Conservation (phyloP, 2,113 vertebrate genomes). For the Pardalotus punctatus region DNA sequence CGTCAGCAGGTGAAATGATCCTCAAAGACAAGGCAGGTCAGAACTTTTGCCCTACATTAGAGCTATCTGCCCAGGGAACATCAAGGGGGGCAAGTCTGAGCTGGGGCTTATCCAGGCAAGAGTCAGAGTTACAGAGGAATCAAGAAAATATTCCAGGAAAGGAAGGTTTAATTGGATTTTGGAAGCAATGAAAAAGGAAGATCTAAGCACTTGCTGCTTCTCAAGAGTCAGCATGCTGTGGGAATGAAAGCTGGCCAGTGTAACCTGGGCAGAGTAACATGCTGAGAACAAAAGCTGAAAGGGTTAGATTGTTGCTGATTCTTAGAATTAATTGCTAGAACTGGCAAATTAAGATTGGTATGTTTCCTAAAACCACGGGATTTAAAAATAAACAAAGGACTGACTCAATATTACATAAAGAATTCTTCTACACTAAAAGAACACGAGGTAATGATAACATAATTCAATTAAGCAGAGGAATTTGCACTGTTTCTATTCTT, state of each 20-base stretch:
- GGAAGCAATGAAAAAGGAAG: not conserved
- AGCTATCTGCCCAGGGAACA: not conserved
- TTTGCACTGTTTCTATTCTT: not conserved
- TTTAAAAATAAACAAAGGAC: slow-evolving; percentile 43
- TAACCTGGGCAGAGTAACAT: slow-evolving; percentile 11
- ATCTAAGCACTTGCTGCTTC: not conserved
- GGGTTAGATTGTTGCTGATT: not conserved
- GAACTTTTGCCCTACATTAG: not conserved
- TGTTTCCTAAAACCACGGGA: not conserved
- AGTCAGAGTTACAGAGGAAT: not conserved
- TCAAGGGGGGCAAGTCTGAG: not conserved
- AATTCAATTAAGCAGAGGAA: slow-evolving; percentile 33
- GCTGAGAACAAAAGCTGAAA: slow-evolving; percentile 11
- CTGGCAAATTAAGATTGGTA: slow-evolving; percentile 32
- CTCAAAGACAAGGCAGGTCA: not conserved
- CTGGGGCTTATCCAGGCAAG: not conserved
- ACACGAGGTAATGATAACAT: not conserved
- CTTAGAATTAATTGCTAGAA: slow-evolving; percentile 31
- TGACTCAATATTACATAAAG: not conserved
- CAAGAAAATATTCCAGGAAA: not conserved
- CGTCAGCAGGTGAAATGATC: not conserved
- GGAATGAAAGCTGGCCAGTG: slow-evolving; percentile 8
- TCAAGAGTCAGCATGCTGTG: not conserved
- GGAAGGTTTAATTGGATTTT: not conserved
- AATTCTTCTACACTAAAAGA: not conserved